phyloP scores from a whole-genome alignment of 2,113 vertebrate genomes.

The Azemiops feae region DNA sequence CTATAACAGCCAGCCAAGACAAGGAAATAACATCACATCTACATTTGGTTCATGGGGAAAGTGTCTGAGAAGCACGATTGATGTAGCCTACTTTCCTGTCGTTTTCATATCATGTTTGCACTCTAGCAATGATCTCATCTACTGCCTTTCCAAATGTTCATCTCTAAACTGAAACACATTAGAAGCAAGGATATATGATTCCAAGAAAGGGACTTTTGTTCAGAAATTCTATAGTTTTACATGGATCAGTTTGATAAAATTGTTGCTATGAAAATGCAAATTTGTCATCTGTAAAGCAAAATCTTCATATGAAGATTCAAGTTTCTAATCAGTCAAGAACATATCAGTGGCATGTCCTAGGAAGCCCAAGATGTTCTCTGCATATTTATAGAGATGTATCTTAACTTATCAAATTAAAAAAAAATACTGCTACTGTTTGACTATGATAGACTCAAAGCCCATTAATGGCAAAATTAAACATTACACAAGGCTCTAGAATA shows the following conservation, averaged over 20 bases:
- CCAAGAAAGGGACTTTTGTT: constrained; percentile 69
- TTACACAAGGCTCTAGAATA: too few relatives aligned
- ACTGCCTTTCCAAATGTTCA: constrained; percentile 55
- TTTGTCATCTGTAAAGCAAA: neutral
- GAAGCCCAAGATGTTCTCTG: too few relatives aligned
- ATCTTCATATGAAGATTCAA: neutral
- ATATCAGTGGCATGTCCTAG: too few relatives aligned
- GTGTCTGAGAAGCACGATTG: neutral
- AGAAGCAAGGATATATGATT: neutral
- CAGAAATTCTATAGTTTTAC: constrained; percentile 46
- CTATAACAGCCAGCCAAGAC: constrained; percentile 39
- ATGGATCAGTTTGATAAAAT: constrained; percentile 60
- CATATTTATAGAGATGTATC: too few relatives aligned
- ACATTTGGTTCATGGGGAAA: constrained; percentile 46
- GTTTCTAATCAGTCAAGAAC: neutral
- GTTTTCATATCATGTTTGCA: constrained; percentile 42
- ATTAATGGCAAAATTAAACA: too few relatives aligned
- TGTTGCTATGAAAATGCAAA: constrained; percentile 20
- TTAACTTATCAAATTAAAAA: too few relatives aligned
- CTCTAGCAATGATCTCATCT: constrained; percentile 63
- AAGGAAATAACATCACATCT: constrained; percentile 48
- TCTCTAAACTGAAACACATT: constrained; percentile 46
- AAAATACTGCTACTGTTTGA: too few relatives aligned
- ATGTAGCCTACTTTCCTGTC: constrained; percentile 41
- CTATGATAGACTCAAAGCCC: too few relatives aligned